phyloP scores from a whole-genome alignment of 2,888 invertebrate species.

The Halictus quadricinctus region DNA sequence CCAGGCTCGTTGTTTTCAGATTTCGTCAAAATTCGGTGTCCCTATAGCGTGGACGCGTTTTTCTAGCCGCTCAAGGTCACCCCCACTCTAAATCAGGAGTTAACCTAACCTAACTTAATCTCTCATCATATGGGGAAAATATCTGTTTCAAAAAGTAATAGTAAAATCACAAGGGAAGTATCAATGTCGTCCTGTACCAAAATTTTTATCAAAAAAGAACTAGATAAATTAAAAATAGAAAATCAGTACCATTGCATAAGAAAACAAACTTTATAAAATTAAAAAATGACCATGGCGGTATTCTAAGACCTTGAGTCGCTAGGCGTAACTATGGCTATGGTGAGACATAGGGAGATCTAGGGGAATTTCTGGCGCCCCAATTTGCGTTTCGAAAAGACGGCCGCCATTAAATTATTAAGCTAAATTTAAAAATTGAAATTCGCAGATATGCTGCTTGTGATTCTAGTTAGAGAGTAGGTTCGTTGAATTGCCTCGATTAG shows the following conservation, averaged over 20 bases:
- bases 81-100: neutral
- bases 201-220: neutral
- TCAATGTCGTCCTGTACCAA: too few species aligned
- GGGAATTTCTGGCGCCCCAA: neutral
- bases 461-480: constrained; percentile 46
- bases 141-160: too few species aligned
- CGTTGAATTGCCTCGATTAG: constrained; percentile 40
- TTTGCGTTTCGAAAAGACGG: neutral
- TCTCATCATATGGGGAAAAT: neutral
- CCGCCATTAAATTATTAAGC: neutral
- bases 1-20: constrained; percentile 29
- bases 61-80: neutral
- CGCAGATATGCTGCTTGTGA: constrained; percentile 42
- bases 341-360: neutral
- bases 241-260: too few species aligned
- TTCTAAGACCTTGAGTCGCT: neutral
- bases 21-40: constrained; percentile 11
- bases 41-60: neutral
- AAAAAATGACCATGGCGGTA: neutral
- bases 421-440: constrained; percentile 20
- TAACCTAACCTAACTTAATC: neutral
- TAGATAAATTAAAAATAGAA: neutral
- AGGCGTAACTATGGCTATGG: neutral
- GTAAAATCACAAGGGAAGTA: too few species aligned
- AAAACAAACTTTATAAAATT: neutral